Percentiles rank a stretch among this genome's conserved stretches.
Conservation (phyloP, 1,140 invertebrate species). For the Drosophila bipectinata region DNA sequence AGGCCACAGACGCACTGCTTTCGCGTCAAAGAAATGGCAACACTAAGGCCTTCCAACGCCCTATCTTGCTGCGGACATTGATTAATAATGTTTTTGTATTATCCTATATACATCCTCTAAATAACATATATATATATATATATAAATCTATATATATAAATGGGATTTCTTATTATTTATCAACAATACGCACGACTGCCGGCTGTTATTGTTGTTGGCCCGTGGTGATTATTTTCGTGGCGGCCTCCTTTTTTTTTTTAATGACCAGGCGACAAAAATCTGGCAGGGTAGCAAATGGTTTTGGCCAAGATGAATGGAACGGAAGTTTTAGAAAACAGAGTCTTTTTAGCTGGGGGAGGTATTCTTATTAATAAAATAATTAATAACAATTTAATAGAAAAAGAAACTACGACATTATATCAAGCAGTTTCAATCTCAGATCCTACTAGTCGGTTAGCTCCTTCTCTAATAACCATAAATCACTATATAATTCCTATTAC, state of each 20-base stretch:
- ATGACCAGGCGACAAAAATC: slow-evolving; percentile 44
- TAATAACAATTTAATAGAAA: background rate
- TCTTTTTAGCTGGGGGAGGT: background rate
- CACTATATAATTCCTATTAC: slow-evolving; percentile 42
- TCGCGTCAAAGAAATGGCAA: slow-evolving; percentile 61
- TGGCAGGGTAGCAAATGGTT: background rate
- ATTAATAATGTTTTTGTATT: slow-evolving; percentile 80
- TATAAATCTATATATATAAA: slow-evolving; percentile 11
- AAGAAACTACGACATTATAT: too few relatives aligned
- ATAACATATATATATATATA: slow-evolving; percentile 5
- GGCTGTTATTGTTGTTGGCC: slow-evolving; percentile 47
- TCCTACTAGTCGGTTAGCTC: slow-evolving; percentile 12
- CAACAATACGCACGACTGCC: slow-evolving; percentile 64
- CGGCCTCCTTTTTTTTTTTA: slow-evolving; percentile 67
- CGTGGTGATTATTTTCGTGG: slow-evolving; percentile 50
- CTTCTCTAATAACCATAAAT: slow-evolving; percentile 47
- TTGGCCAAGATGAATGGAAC: slow-evolving; percentile 3
- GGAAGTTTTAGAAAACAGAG: background rate
- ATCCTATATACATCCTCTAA: slow-evolving; percentile 11
- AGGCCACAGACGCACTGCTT: slow-evolving; percentile 47
- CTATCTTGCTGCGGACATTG: slow-evolving; percentile 66
- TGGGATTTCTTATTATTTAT: slow-evolving; percentile 47
- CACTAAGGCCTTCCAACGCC: slow-evolving; percentile 24
- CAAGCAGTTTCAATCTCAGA: background rate
- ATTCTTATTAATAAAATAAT: slow-evolving; percentile 1